Base-by-base conservation (phyloP, 2,797 vertebrate species). In the Diceros bicornis region DNA sequence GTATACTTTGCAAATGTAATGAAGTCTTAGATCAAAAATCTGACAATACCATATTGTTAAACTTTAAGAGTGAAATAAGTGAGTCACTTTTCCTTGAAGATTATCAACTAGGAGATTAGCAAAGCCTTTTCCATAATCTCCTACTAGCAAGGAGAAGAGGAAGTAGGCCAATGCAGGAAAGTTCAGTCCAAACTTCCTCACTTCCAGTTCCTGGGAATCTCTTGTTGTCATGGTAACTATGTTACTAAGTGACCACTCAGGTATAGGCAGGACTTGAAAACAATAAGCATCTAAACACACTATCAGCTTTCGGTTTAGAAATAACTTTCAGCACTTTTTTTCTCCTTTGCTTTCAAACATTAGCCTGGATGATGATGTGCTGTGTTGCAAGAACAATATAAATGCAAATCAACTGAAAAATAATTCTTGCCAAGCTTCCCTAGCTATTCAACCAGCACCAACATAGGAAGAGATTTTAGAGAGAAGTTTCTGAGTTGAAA, bases 341-440 rank as follows among this genome's bases (percentile, higher is more conserved):
- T 11, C 32, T 81, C 85, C 57, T 97, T 78, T 81, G 69, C 62
- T 59, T 97, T 72, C 94, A 96, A 95, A 17, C 61, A 83, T 88
- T 71, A 62, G 57, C 41, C 52, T 94, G n/a, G 27, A 66, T 69
- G 57, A 57, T 44, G 29, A 52, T 50, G 34, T 12, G 16, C 7
- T 57, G 5, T 25, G 21, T 34, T 84, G 3, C 6, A 74, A 75
- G 61, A 52, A n/a, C 11, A 88, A 86, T 23, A 41, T 61, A 92
- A 74, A 94, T 32, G 21, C 44, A 93, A 86, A 83, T 18, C 0
- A 13, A 82, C 29, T 50, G 32, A 72, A 93, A 95, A 74, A 75
- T 34, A 74, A 55, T 69, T 86, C 55, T 83, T 74, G 62, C 37
- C 14, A 72, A 79, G 55, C 32, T 89, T 77, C 20, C 17, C 29